A percentile compares a stretch with the other conserved stretches of the same genome.
phyloP scores from a whole-genome alignment of 1,140 invertebrate species.

The Armadillidium nasatum region DNA sequence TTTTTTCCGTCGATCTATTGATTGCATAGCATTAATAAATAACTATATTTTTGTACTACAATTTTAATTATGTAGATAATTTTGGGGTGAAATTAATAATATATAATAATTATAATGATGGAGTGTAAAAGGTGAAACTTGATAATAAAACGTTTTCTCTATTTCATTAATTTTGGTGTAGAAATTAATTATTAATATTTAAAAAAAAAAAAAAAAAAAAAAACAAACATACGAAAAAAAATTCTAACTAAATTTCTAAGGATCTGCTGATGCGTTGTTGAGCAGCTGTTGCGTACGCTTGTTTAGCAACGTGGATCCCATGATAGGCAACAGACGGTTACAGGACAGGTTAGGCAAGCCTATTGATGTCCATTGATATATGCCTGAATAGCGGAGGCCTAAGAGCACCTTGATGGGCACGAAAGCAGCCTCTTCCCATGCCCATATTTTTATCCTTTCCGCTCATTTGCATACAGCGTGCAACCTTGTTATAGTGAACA shows the following conservation, averaged over 20 bases:
- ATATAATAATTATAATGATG: background rate
- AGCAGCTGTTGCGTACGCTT: background rate
- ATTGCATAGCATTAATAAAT: too few species aligned
- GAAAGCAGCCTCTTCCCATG: background rate
- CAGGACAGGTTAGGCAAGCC: background rate
- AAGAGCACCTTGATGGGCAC: background rate
- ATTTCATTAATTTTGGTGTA: background rate
- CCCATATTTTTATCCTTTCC: background rate
- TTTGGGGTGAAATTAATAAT: background rate
- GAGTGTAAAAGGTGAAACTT: background rate
- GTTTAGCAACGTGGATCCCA: background rate
- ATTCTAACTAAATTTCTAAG: too few species aligned
- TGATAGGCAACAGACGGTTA: background rate
- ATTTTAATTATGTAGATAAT: too few species aligned
- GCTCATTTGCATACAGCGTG: constrained; percentile 9
- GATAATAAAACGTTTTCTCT: background rate
- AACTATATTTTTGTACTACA: too few species aligned
- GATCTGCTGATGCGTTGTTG: background rate
- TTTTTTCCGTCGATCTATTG: too few species aligned
- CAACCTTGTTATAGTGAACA: constrained; percentile 1
- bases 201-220: background rate
- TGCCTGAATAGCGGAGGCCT: background rate
- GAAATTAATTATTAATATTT: background rate
- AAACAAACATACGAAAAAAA: too few species aligned
- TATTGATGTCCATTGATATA: constrained; percentile 1